Evolutionary conservation across 2,888 invertebrate genomes (phyloP), one percentile per base, ranked within the genome.

Genomic region (Aspidiotus rigidus): DNA sequence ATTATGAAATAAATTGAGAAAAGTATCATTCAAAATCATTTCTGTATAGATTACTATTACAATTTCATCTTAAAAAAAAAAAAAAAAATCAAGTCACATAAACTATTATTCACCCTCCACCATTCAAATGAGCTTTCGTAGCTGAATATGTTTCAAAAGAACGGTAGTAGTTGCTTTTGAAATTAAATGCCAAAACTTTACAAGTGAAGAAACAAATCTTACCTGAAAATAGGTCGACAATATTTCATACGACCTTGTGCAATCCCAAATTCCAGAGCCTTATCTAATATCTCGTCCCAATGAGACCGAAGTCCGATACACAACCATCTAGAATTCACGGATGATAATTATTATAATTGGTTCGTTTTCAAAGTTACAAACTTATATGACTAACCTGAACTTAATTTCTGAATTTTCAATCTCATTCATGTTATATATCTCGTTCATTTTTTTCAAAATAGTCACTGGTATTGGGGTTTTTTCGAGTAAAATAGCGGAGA

Each of bases 181-280:
- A n/a, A n/a, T n/a, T n/a, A n/a, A n/a, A n/a, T n/a, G n/a, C n/a
- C n/a, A n/a, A n/a, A n/a, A n/a, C 28, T 28, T 28, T 5, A 28
- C 28, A 5, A 28, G 28, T 28, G 1, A 28, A 1, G 28, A 28
- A 3, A 54, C 7, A 63, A 40, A 41, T 59, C 15, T 7, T 75
- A 82, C 82, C 90, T 85, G 79, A 93, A 95, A 62, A 96, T 81
- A 3, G 95, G 93, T 44, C 92, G 83, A 2, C 90, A 87, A 79
- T 86, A 96, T 78, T 96, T 96, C 90, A 95, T 90, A 69, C 96
- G 84, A 49, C 95, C 95, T 76, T 90, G 87, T 16, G 84, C 83
- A 73, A 89, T 90, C 9, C 92, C 85, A 81, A 95, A 94, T 17
- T 83, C 77, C 69, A 95, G 80, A 1, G 87, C 87, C 15, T 83